Evolutionary conservation across 1,140 invertebrate genomes (phyloP).

Genomic region (Diorhabda carinulata): DNA sequence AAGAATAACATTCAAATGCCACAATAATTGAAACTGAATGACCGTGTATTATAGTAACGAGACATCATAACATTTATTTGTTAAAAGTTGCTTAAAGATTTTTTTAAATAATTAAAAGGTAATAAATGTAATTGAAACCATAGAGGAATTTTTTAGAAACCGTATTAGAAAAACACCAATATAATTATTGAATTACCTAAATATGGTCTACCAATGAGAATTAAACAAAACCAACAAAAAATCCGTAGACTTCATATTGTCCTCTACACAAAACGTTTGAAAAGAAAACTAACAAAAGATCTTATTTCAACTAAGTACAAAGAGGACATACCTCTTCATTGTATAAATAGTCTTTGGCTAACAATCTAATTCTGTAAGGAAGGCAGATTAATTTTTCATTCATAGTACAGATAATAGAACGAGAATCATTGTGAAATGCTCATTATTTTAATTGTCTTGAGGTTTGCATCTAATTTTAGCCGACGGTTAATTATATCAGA

Average conservation of each 20-base stretch:
- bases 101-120: too few relatives aligned
- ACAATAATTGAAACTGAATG: too few relatives aligned
- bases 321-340: slow-evolving; percentile 14
- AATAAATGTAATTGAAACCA: too few relatives aligned
- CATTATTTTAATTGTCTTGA: slow-evolving; percentile 17
- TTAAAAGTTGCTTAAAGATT: too few relatives aligned
- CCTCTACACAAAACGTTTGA: slow-evolving; percentile 9
- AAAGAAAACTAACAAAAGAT: slow-evolving; percentile 11
- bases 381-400: slow-evolving; percentile 20
- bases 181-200: too few relatives aligned
- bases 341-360: slow-evolving; percentile 18
- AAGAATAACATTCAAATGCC: too few relatives aligned
- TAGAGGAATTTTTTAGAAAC: too few relatives aligned
- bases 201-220: too few relatives aligned
- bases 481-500: slow-evolving; percentile 4
- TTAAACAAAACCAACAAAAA: neutral
- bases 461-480: slow-evolving; percentile 5
- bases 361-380: slow-evolving; percentile 13
- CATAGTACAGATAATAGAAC: slow-evolving; percentile 17
- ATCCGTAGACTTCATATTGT: slow-evolving; percentile 5
- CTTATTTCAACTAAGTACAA: slow-evolving; percentile 14
- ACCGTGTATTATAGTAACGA: too few relatives aligned
- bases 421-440: slow-evolving; percentile 14
- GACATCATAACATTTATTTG: too few relatives aligned
- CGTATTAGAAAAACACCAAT: too few relatives aligned